Evolutionary conservation across 2,113 vertebrate genomes (phyloP).

Genomic region (Lepus timidus): DNA sequence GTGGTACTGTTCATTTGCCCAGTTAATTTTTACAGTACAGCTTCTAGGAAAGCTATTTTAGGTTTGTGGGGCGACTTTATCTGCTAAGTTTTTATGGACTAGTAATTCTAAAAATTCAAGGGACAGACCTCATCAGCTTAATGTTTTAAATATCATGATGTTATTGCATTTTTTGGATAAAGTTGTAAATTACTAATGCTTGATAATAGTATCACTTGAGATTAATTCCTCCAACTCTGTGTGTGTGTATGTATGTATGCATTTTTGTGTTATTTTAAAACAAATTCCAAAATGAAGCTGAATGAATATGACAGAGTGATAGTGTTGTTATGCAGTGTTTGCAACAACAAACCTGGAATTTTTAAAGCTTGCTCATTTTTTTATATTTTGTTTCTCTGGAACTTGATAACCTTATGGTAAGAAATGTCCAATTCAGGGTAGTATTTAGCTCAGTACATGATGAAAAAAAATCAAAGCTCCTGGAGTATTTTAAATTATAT

Average conservation of each 20-base stretch:
- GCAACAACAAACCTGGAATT: not conserved
- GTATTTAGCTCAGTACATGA: not conserved
- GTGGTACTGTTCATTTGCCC: not conserved
- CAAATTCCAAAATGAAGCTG: not conserved
- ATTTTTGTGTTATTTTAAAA: not conserved
- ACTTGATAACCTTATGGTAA: not conserved
- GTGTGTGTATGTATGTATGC: too few species aligned
- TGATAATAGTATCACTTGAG: not conserved
- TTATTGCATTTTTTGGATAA: slow-evolving; percentile 22
- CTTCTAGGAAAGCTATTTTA: slow-evolving; percentile 37
- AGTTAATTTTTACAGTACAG: not conserved
- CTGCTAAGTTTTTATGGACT: not conserved
- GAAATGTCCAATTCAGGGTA: not conserved
- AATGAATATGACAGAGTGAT: not conserved
- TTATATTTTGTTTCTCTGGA: not conserved
- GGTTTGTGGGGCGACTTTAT: slow-evolving; percentile 28
- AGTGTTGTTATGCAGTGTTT: not conserved
- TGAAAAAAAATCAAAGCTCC: not conserved
- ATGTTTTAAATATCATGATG: not conserved
- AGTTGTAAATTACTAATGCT: not conserved
- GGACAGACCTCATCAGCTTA: not conserved
- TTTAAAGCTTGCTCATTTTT: not conserved
- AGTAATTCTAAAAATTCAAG: slow-evolving; percentile 3
- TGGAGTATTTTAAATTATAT: not conserved
- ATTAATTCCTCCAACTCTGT: not conserved